Conservation (phyloP, 2,888 invertebrate species). For the Microplitis manilae region DNA sequence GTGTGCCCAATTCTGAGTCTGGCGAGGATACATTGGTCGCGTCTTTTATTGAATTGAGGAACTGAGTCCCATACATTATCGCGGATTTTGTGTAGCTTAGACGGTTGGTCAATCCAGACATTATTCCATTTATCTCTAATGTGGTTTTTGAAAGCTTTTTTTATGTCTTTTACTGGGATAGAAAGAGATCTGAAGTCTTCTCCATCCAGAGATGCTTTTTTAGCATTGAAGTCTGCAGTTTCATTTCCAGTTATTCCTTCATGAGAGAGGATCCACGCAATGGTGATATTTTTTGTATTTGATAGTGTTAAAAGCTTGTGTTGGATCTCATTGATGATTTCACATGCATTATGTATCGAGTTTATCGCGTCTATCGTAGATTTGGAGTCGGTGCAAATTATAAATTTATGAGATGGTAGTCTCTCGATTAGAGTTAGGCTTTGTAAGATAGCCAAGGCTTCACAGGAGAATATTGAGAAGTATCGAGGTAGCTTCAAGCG, state of each 20-base stretch:
- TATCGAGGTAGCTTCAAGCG: neutral
- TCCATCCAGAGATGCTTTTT: neutral
- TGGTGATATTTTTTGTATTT: neutral
- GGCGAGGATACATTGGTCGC: neutral
- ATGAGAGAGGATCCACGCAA: neutral
- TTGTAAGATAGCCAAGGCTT: neutral
- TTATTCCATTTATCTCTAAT: neutral
- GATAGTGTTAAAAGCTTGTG: neutral
- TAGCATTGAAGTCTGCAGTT: neutral
- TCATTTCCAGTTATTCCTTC: neutral
- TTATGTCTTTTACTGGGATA: neutral
- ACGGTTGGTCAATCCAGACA: neutral
- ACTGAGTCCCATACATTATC: neutral
- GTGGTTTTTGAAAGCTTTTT: neutral
- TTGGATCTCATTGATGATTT: neutral
- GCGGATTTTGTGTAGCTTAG: neutral
- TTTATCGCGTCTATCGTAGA: neutral
- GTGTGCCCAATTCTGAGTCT: neutral
- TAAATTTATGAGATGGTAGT: neutral
- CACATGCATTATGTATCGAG: neutral
- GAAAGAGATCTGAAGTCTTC: neutral
- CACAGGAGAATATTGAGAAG: neutral
- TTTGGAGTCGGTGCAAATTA: neutral
- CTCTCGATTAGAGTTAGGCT: neutral
- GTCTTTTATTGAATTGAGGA: too few species aligned